Base-by-base conservation (phyloP, 1,140 invertebrate species). In the Macrostomum lignano region DNA sequence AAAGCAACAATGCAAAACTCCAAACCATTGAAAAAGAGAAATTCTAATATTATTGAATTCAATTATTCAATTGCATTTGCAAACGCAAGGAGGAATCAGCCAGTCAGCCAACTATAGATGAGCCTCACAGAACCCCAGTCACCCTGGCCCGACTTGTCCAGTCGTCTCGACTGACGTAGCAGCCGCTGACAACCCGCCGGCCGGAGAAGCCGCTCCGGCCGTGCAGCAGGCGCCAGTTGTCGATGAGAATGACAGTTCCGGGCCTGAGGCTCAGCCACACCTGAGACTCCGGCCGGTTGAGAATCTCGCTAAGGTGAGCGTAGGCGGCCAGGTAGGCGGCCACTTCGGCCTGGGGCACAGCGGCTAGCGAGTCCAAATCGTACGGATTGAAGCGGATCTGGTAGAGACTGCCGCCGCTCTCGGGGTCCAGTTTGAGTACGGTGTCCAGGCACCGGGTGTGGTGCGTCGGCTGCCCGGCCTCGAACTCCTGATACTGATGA, bases 211-310 rank as follows among this genome's bases (percentile, higher is more conserved):
- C 61, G 17, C 60, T 59, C 31, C 72, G 57, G 0, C 71, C 71
- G 45, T 74, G 72, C 2, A 73, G 47, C 1, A 73, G 58, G 28
- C 73, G 58, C 63, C 69, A 73, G 50, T 75, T 75, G 42, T 75
- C 71, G 33, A 73, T 65, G 25, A 70, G 63, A 22, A 73, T 50
- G 2, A 73, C 63, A 21, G 52, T 64, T 38, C 69, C 70, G 21
- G 70, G 69, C 14, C 44, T 43, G 7, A 73, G 45, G 47, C 66
- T 66, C 10, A 73, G 48, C 40, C 55, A 56, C 55, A 64, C 63
- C 39, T 66, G 59, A 25, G 62, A 59, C 2, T 49, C 42, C 2
- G 56, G 43, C 25, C 62, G 46, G 17, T 61, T 47, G 25, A 69
- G 61, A 38, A 66, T 60, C 17, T 52, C 46, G 1, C 65, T 50